These are phyloP conservation scores for Phycodurus eques DNA, from an alignment of 2,113 vertebrate genomes.

Conservation along the genomic window DNA sequence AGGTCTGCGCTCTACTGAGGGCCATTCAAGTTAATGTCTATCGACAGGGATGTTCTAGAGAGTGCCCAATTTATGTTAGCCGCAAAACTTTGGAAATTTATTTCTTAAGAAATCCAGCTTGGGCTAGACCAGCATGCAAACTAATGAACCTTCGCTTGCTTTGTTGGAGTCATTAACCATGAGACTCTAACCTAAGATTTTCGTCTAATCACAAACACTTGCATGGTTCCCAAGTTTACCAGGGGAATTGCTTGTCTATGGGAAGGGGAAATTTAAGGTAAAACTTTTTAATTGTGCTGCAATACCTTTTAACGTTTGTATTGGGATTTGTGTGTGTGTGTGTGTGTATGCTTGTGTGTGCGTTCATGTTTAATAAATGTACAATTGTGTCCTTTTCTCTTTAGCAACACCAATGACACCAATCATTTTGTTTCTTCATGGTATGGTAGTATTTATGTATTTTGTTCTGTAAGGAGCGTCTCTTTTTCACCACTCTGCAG, in stretches of 20 bases:
- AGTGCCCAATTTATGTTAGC: slow-evolving; percentile 37
- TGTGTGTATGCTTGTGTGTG: too few relatives aligned
- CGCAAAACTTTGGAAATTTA: slow-evolving; percentile 39
- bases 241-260: slow-evolving; percentile 9
- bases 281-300: slow-evolving; percentile 7
- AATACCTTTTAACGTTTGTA: not conserved
- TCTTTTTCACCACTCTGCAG: slow-evolving; percentile 7
- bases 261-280: not conserved
- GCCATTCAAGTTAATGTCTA: not conserved
- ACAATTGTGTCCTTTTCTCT: not conserved
- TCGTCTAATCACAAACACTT: slow-evolving; percentile 52
- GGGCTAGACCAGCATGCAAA: slow-evolving; percentile 33
- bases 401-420: slow-evolving; percentile 1
- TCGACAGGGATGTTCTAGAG: slow-evolving; percentile 40
- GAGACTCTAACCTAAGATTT: slow-evolving; percentile 44
- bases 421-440: not conserved
- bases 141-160: slow-evolving; percentile 59
- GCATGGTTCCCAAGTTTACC: slow-evolving; percentile 23
- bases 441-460: not conserved
- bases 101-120: slow-evolving; percentile 41
- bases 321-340: too few relatives aligned
- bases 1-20: not conserved
- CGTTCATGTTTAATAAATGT: not conserved
- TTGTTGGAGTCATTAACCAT: slow-evolving; percentile 57
- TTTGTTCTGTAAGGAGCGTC: slow-evolving; percentile 4